Percentiles rank a stretch among this genome's conserved stretches.
phyloP scores from a whole-genome alignment of 2,113 vertebrate species.

The Megaceryle maxima region DNA sequence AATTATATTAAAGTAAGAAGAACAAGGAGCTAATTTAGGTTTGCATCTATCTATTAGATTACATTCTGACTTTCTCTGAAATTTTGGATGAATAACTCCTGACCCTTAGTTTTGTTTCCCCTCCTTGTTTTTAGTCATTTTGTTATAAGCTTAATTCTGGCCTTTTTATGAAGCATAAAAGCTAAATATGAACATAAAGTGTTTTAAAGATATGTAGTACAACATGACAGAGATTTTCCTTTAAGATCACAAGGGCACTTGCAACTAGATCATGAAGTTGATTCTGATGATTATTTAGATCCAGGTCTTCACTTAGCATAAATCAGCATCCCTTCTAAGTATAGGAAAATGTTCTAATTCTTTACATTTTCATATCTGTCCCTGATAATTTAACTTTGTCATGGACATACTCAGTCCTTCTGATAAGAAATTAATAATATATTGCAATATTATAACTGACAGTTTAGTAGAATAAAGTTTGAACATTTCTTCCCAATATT shows the following conservation, averaged over 20 bases:
- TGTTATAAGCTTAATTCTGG: background rate
- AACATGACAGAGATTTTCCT: background rate
- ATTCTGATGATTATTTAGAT: background rate
- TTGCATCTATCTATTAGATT: background rate
- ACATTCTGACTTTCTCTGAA: background rate
- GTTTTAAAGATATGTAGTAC: background rate
- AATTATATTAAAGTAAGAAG: background rate
- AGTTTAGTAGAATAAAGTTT: background rate
- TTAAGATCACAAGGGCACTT: background rate
- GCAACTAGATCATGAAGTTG: background rate
- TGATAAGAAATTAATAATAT: background rate
- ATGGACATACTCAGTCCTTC: background rate
- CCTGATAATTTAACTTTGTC: background rate
- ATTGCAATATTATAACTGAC: background rate
- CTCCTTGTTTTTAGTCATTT: background rate
- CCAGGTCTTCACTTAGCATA: background rate
- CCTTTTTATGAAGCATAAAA: background rate
- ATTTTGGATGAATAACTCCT: background rate
- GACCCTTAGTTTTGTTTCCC: background rate
- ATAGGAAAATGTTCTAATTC: rapidly evolving
- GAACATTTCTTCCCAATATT: background rate
- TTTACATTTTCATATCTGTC: background rate
- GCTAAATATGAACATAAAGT: background rate
- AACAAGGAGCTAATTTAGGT: background rate
- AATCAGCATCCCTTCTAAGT: background rate